Conservation (phyloP, 2,797 vertebrate species). For the Acomys russatus region DNA sequence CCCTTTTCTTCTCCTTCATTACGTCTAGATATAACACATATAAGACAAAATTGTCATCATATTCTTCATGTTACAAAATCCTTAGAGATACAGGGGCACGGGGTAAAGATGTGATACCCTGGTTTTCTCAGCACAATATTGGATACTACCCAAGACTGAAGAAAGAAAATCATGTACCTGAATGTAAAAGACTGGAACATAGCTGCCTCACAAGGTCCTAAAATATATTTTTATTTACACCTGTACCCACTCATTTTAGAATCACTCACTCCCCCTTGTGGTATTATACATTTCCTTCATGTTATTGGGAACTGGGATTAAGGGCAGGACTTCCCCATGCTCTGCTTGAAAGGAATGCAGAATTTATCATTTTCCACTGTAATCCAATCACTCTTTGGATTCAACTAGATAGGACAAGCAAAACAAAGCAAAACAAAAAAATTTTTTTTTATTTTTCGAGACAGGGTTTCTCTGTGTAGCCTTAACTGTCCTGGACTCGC, state of each 20-base stretch:
- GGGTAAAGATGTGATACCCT: not conserved
- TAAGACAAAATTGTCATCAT: not conserved
- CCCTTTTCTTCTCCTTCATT: not conserved
- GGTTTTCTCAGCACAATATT: not conserved
- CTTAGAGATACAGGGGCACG: too few species aligned
- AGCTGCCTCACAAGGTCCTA: not conserved
- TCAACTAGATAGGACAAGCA: slow-evolving; percentile 1
- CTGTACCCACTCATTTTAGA: not conserved
- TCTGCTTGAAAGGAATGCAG: slow-evolving; percentile 2
- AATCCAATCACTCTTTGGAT: not conserved
- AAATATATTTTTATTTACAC: not conserved
- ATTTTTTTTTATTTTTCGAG: too few species aligned
- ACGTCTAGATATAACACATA: not conserved
- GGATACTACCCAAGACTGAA: not conserved
- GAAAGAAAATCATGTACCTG: not conserved
- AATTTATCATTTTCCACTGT: not conserved
- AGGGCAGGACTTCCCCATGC: not conserved
- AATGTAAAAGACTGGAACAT: not conserved
- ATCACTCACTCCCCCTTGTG: not conserved
- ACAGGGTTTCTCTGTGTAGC: too few species aligned
- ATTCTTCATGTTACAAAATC: not conserved
- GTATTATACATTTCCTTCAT: not conserved
- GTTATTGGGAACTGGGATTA: not conserved
- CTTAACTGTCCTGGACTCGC: too few species aligned
- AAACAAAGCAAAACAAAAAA: not conserved